phyloP scores from a whole-genome alignment of 1,140 invertebrate genomes.

The Caenorhabditis brenneri region DNA sequence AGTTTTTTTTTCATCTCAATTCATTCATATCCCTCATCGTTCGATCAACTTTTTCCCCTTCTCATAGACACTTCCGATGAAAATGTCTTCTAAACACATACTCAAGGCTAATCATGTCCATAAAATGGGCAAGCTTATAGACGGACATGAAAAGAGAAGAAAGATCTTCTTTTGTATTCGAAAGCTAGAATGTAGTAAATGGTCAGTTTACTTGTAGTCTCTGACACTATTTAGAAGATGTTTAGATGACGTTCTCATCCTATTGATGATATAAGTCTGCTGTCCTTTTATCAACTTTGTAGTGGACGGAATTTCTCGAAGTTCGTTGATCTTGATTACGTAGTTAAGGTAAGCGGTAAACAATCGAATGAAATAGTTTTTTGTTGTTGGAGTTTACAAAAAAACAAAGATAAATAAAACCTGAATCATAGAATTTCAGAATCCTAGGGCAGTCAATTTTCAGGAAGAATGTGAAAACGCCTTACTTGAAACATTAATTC shows the following conservation, averaged over 20 bases:
- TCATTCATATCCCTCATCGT: background rate
- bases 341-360: background rate
- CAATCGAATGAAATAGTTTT: background rate
- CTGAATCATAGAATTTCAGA: background rate
- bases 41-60: background rate
- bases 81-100: background rate
- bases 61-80: conserved; percentile 15
- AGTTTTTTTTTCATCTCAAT: background rate
- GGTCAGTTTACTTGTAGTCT: background rate
- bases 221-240: background rate
- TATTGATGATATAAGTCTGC: background rate
- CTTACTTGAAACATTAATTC: background rate
- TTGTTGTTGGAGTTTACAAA: too few species aligned
- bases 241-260: background rate
- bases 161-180: background rate
- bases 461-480: background rate
- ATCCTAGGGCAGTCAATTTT: too few species aligned
- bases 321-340: background rate
- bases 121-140: background rate
- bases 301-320: background rate
- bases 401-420: background rate
- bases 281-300: background rate
- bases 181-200: conserved; percentile 7
- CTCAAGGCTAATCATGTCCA: conserved; percentile 34
- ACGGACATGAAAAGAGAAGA: background rate